phyloP scores from a whole-genome alignment of 2,113 vertebrate species.

The Sorex fumeus region DNA sequence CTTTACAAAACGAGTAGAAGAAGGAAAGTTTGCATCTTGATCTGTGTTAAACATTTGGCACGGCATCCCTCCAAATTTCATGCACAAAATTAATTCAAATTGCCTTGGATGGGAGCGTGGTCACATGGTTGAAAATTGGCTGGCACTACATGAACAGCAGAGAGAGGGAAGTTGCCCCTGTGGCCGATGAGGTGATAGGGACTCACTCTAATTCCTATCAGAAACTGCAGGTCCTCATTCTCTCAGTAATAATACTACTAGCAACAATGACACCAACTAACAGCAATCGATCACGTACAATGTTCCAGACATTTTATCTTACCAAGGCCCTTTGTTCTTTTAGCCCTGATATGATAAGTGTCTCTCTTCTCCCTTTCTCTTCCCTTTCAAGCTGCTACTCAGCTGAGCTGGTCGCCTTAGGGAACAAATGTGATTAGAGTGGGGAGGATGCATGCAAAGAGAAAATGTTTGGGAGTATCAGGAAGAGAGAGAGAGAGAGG shows the following conservation, averaged over 20 bases:
- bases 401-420: neutral
- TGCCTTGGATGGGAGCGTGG: constrained; percentile 68
- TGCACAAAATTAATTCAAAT: constrained; percentile 80
- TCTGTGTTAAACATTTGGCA: constrained; percentile 84
- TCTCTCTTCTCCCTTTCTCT: neutral
- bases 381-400: constrained; percentile 3
- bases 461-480: constrained; percentile 1
- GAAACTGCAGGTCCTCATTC: neutral
- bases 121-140: constrained; percentile 73
- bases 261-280: neutral
- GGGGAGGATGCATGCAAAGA: neutral
- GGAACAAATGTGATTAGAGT: neutral
- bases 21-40: constrained; percentile 78
- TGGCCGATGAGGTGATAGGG: neutral
- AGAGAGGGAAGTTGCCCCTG: neutral
- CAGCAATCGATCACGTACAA: neutral
- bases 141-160: neutral
- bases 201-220: neutral
- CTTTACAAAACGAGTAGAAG: constrained; percentile 67
- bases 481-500: neutral
- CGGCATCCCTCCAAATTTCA: constrained; percentile 71
- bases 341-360: neutral
- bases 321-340: constrained; percentile 30
- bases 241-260: neutral
- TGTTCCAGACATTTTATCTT: neutral